Percentiles rank a stretch among this genome's conserved stretches.
phyloP scores from a whole-genome alignment of 2,888 invertebrate species.

The Limnephilus marmoratus region DNA sequence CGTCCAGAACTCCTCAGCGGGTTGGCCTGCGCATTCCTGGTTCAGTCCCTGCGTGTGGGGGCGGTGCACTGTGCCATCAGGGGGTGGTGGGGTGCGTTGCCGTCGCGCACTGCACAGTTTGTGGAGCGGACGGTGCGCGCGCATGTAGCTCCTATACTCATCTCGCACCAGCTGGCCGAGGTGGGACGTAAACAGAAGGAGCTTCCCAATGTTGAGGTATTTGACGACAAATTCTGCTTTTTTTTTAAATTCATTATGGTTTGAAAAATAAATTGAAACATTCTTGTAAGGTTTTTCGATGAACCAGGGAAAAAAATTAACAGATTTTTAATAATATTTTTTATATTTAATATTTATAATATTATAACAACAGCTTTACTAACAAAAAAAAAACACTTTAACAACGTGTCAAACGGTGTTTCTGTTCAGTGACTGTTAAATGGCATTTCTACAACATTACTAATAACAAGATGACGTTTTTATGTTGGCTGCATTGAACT shows the following conservation, averaged over 20 bases:
- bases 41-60: conserved; percentile 65
- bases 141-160: conserved; percentile 83
- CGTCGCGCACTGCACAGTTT: conserved; percentile 80
- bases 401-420: too few species aligned
- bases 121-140: conserved; percentile 83
- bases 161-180: conserved; percentile 80
- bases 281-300: background rate
- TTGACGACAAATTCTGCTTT: background rate
- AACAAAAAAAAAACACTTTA: too few species aligned
- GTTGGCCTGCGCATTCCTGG: conserved; percentile 70
- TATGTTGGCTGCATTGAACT: too few species aligned
- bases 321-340: too few species aligned
- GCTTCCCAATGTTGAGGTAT: conserved; percentile 81
- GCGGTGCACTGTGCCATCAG: conserved; percentile 79
- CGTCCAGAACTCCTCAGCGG: conserved; percentile 71
- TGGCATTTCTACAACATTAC: too few species aligned
- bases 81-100: conserved; percentile 86
- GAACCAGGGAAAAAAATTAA: too few species aligned
- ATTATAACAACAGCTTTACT: too few species aligned
- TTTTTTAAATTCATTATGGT: background rate
- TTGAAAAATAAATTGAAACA: background rate
- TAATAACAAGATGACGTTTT: too few species aligned
- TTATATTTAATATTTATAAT: too few species aligned
- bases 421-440: too few species aligned
- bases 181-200: conserved; percentile 77